phyloP scores from a whole-genome alignment of 2,113 vertebrate species.

The Todiramphus saurophagus region DNA sequence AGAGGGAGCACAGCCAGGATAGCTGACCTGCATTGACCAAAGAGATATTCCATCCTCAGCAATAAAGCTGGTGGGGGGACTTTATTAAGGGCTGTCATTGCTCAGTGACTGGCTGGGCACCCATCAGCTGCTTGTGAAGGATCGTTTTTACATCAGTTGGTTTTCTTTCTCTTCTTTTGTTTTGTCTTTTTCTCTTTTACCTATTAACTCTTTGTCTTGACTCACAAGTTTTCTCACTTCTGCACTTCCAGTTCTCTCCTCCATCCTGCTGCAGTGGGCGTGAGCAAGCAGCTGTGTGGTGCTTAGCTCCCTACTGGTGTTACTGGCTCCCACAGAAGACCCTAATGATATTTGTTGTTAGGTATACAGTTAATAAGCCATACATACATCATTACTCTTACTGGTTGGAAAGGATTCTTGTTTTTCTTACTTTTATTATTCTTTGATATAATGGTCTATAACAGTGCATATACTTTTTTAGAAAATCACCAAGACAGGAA shows the following conservation, averaged over 20 bases:
- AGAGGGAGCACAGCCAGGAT: background rate
- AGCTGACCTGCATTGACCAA: background rate
- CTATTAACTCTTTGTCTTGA: background rate
- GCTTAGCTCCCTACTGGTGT: background rate
- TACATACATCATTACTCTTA: background rate
- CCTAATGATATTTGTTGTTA: background rate
- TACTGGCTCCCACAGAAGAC: background rate
- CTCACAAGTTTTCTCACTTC: background rate
- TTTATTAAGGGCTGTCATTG: background rate
- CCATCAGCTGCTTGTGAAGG: background rate
- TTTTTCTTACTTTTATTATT: background rate
- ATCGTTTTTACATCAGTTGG: background rate
- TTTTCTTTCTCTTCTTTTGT: background rate
- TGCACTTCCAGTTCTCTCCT: background rate
- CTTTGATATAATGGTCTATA: background rate
- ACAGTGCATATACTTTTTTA: background rate
- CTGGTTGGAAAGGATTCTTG: background rate
- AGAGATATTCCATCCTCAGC: background rate
- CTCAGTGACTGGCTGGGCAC: background rate
- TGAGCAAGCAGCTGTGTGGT: rapidly evolving
- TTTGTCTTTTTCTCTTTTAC: background rate
- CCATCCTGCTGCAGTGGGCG: background rate
- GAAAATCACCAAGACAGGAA: background rate
- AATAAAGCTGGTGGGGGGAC: background rate
- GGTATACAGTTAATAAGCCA: background rate